A percentile compares a stretch with the other conserved stretches of the same genome.
phyloP scores from a whole-genome alignment of 2,888 invertebrate genomes.

The Colostygia pectinataria region DNA sequence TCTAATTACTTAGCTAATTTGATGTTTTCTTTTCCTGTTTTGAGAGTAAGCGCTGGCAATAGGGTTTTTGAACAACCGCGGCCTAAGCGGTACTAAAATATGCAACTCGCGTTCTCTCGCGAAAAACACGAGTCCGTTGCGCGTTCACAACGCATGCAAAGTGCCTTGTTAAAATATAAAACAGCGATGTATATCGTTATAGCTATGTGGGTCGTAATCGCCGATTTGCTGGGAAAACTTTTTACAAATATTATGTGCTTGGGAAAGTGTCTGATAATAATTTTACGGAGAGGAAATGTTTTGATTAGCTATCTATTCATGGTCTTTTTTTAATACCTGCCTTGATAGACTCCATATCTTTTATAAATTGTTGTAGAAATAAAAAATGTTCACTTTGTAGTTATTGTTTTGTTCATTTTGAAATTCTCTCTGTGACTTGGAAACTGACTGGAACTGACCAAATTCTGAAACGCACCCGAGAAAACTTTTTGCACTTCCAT shows the following conservation, averaged over 20 bases:
- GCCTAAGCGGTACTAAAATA: constrained; percentile 44
- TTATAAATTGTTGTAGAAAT: too few relatives aligned
- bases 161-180: constrained; percentile 34
- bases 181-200: constrained; percentile 30
- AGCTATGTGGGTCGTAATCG: constrained; percentile 26
- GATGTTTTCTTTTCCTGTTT: too few relatives aligned
- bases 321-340: not conserved
- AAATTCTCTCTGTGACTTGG: too few relatives aligned
- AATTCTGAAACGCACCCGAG: too few relatives aligned
- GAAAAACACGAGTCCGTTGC: constrained; percentile 44
- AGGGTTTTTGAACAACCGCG: constrained; percentile 8
- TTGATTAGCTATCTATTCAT: constrained; percentile 7
- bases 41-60: not conserved
- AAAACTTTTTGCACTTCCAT: too few relatives aligned
- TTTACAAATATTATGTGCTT: constrained; percentile 10
- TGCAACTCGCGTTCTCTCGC: constrained; percentile 44
- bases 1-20: too few relatives aligned
- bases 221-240: constrained; percentile 27
- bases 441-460: too few relatives aligned
- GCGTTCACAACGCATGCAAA: constrained; percentile 38
- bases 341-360: not conserved
- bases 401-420: too few relatives aligned
- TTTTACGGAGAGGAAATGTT: not conserved
- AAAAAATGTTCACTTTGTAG: too few relatives aligned
- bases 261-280: not conserved